These are phyloP conservation scores for Emydura subglobosa DNA, from an alignment of 2,113 vertebrate species.

Conservation along the genomic window DNA sequence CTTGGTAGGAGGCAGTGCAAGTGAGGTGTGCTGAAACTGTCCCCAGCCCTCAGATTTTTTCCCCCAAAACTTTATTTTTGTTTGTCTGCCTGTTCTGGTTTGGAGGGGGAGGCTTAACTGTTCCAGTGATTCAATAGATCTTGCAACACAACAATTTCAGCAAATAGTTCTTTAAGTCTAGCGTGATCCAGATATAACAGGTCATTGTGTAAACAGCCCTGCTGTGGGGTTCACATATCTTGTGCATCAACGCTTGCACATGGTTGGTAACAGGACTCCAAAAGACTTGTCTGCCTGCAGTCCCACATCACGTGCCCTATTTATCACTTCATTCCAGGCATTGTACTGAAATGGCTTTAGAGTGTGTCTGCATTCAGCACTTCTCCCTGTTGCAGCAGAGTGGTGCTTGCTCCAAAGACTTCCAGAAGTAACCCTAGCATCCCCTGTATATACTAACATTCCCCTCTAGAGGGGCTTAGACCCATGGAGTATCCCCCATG, in stretches of 20 bases:
- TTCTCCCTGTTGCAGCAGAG: background rate
- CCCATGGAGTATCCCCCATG: background rate
- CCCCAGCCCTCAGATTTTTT: background rate
- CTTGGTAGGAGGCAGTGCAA: background rate
- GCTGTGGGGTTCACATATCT: background rate
- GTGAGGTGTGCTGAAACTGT: accelerated
- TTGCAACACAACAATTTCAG: background rate
- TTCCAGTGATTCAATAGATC: background rate
- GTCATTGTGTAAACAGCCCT: slow-evolving; percentile 48
- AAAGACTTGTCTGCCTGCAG: background rate
- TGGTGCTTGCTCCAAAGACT: background rate
- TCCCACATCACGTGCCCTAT: accelerated
- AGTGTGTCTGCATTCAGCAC: accelerated
- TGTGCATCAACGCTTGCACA: background rate
- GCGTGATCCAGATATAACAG: background rate
- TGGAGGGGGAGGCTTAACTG: background rate
- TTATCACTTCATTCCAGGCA: background rate
- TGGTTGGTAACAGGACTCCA: slow-evolving; percentile 3
- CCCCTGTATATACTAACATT: background rate
- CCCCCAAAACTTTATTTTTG: background rate
- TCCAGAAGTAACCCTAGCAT: background rate
- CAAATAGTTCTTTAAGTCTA: background rate
- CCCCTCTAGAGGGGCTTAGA: background rate
- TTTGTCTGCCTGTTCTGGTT: background rate
- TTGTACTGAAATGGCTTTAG: background rate